phyloP scores from a whole-genome alignment of 2,113 vertebrate genomes.

The Pelusios castaneus region DNA sequence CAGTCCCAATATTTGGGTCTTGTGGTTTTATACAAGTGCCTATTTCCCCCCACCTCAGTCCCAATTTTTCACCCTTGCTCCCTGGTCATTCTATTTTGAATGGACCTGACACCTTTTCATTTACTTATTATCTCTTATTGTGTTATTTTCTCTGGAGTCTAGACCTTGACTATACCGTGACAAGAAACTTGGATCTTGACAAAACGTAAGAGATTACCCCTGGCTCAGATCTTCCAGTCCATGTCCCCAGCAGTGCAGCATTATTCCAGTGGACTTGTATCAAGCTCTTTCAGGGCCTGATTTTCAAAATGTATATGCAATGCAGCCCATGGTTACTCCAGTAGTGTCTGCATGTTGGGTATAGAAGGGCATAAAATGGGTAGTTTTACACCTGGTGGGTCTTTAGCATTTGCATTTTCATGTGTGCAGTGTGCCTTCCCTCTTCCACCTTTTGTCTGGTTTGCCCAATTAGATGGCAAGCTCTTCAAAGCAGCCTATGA shows the following conservation, averaged over 20 bases:
- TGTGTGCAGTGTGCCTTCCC: background rate
- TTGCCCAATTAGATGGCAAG: background rate
- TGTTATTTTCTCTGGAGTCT: background rate
- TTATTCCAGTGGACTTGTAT: background rate
- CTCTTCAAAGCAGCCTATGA: background rate
- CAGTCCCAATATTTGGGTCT: too few relatives aligned
- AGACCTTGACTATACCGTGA: background rate
- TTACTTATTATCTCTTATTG: background rate
- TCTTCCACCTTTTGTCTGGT: background rate
- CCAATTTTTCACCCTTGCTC: too few relatives aligned
- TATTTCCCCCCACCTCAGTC: too few relatives aligned
- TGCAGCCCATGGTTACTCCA: background rate
- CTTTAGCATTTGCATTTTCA: background rate
- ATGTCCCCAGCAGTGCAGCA: background rate
- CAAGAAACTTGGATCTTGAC: background rate
- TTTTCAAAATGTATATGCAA: background rate
- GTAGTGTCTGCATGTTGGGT: background rate
- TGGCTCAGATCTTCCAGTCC: background rate
- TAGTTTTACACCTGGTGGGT: background rate
- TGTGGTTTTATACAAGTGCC: too few relatives aligned
- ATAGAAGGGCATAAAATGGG: background rate
- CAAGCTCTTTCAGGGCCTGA: background rate
- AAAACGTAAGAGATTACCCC: background rate
- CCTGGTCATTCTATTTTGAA: too few relatives aligned
- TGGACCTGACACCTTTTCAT: background rate